Conservation (phyloP, 2,797 vertebrate genomes). For the Pseudomugil tenellus region DNA sequence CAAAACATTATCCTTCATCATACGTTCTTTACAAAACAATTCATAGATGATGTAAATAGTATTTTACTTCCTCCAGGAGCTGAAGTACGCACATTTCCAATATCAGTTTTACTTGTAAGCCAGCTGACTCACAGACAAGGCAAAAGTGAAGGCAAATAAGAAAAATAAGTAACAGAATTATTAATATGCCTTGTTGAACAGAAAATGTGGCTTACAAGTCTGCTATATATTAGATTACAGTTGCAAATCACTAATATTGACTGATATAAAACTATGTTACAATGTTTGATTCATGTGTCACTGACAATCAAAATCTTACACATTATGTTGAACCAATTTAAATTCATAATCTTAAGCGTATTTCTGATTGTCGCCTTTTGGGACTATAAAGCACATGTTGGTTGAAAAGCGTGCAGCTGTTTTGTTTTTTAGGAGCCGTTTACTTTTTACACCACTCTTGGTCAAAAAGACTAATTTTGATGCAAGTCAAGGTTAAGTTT, state of each 20-base stretch:
- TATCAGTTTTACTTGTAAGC: conserved; percentile 56
- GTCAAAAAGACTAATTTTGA: conserved; percentile 43
- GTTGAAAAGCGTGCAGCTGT: conserved; percentile 61
- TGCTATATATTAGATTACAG: conserved; percentile 54
- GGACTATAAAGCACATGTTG: conserved; percentile 80
- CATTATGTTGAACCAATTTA: conserved; percentile 55
- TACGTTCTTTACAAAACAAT: conserved; percentile 27
- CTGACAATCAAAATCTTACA: conserved; percentile 64
- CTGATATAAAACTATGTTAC: conserved; percentile 61
- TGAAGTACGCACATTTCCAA: conserved; percentile 45
- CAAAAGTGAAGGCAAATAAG: conserved; percentile 73
- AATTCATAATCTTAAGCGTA: conserved; percentile 60
- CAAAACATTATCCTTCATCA: conserved; percentile 50
- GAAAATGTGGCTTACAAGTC: conserved; percentile 53
- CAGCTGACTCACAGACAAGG: conserved; percentile 68
- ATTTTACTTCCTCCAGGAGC: conserved; percentile 35
- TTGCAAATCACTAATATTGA: conserved; percentile 59
- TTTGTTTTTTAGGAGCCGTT: neutral
- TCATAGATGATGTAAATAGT: conserved; percentile 28
- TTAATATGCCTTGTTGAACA: conserved; percentile 65
- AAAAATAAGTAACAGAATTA: conserved; percentile 55
- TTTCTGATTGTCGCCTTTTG: conserved; percentile 80
- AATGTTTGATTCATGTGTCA: conserved; percentile 41
- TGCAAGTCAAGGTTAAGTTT: conserved; percentile 41
- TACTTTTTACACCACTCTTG: conserved; percentile 38